phyloP scores from a whole-genome alignment of 2,113 vertebrate genomes.

The Nematolebias whitei region DNA sequence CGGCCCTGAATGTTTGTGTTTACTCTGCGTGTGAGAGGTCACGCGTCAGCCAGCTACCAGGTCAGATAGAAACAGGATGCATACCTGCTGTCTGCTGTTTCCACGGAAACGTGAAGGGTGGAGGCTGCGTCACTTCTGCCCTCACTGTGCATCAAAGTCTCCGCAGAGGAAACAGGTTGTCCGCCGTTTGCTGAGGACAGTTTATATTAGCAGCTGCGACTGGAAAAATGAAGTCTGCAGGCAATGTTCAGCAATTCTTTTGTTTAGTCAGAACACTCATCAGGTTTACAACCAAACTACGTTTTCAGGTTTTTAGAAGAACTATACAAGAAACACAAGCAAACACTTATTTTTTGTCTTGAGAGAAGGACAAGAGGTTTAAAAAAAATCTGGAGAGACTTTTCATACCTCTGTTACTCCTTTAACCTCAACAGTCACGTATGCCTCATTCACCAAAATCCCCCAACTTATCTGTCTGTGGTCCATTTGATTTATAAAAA shows the following conservation, averaged over 20 bases:
- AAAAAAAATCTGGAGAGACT: no score
- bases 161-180: conserved; percentile 51
- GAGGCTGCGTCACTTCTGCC: conserved; percentile 34
- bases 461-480: no score
- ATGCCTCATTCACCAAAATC: no score
- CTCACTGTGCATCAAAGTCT: conserved; percentile 31
- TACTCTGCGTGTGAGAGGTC: conserved; percentile 46
- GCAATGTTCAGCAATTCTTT: neutral
- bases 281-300: neutral
- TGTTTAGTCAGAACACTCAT: neutral
- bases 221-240: no score
- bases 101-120: conserved; percentile 59
- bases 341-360: neutral
- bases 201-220: neutral
- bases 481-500: no score
- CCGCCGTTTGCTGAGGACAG: conserved; percentile 5
- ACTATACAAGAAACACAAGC: neutral
- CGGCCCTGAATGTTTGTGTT: conserved; percentile 10
- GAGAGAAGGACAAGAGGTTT: neutral
- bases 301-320: neutral
- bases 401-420: no score
- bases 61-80: conserved; percentile 72
- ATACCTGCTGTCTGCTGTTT: conserved; percentile 67
- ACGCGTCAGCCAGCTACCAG: conserved; percentile 57
- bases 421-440: no score